phyloP scores from a whole-genome alignment of 2,113 vertebrate species.

The Lasiurus borealis region DNA sequence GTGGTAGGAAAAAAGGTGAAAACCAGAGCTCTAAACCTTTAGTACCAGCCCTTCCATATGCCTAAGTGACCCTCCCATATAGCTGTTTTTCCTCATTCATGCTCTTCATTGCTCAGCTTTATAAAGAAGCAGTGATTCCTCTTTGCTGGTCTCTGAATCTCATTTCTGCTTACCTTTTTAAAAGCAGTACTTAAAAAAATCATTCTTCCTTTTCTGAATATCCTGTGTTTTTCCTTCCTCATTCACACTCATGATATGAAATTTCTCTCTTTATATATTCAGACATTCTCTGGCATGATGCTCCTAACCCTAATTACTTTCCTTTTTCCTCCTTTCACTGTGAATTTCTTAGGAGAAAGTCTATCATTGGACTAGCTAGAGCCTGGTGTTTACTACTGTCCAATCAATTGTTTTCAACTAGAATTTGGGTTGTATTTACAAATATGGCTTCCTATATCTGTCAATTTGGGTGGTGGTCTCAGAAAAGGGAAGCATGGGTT shows the following conservation, averaged over 20 bases:
- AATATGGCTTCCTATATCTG: not conserved
- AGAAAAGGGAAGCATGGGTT: not conserved
- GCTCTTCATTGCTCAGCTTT: not conserved
- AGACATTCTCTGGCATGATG: not conserved
- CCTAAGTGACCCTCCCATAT: not conserved
- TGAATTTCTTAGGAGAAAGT: conserved; percentile 8
- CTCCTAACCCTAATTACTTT: not conserved
- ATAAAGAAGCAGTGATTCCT: not conserved
- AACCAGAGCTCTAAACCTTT: not conserved
- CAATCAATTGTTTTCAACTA: conserved; percentile 1
- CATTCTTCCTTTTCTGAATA: not conserved
- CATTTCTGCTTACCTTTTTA: conserved; percentile 3
- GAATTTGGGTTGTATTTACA: not conserved
- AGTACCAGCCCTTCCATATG: not conserved
- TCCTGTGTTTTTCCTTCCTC: not conserved
- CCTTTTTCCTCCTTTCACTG: not conserved
- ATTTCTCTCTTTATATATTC: not conserved
- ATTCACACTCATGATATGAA: not conserved
- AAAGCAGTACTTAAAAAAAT: not conserved
- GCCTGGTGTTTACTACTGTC: not conserved
- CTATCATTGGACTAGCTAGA: not conserved
- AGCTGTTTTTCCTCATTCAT: not conserved
- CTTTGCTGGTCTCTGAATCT: not conserved
- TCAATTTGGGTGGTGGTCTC: not conserved
- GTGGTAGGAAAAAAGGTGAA: conserved; percentile 5